Evolutionary conservation across 2,797 vertebrate genomes (phyloP).

Genomic region (Avahi laniger): DNA sequence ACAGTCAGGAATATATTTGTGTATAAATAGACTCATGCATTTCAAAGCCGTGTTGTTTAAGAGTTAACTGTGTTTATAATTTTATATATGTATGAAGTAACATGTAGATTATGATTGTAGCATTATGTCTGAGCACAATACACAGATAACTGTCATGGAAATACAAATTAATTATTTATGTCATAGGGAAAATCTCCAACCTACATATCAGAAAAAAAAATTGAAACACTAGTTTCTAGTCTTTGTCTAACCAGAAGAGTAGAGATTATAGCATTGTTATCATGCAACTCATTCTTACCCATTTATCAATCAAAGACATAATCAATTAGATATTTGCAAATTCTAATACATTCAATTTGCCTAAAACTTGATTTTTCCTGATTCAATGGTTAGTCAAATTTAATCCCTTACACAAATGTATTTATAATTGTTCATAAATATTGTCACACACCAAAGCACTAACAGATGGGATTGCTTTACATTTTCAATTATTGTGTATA

Average conservation of each 20-base stretch:
- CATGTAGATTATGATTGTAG: not conserved
- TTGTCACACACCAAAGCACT: not conserved
- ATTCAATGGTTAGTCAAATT: not conserved
- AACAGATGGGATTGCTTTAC: not conserved
- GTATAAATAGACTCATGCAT: not conserved
- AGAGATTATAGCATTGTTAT: not conserved
- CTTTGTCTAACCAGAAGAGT: not conserved
- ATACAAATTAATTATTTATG: not conserved
- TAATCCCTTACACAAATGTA: not conserved
- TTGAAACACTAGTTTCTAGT: not conserved
- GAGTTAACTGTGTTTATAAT: not conserved
- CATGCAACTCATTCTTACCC: not conserved
- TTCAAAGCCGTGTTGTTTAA: not conserved
- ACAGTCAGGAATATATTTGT: not conserved
- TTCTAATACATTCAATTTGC: not conserved
- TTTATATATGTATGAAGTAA: not conserved
- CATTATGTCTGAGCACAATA: not conserved
- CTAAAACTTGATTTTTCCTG: not conserved
- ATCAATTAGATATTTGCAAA: not conserved
- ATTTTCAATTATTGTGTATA: not conserved
- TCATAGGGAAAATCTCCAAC: not conserved
- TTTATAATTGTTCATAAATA: not conserved
- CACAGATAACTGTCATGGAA: not conserved
- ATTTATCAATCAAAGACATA: not conserved
- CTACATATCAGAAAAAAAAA: not conserved